Evolutionary conservation across 2,797 vertebrate species (phyloP).

Genomic region (Paguma larvata): DNA sequence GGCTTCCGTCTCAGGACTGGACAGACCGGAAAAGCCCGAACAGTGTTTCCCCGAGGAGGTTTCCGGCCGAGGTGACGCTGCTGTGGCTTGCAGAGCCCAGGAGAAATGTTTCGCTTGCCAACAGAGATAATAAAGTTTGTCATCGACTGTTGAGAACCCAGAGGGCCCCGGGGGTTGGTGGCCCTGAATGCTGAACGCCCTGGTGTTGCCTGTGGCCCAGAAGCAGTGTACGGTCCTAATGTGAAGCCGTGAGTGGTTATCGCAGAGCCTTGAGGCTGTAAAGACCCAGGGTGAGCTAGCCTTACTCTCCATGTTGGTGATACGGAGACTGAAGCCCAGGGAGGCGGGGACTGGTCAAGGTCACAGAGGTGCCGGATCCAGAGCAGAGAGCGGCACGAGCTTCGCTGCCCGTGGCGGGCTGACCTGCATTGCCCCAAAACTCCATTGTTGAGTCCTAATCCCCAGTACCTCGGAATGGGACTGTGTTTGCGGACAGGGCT

Average conservation of each 20-base stretch:
- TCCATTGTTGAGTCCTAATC: neutral
- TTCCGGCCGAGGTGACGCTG: rapidly evolving
- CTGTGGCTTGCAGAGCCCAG: neutral
- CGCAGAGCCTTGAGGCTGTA: neutral
- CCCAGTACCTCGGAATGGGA: neutral
- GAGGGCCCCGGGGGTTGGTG: neutral
- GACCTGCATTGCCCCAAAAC: rapidly evolving
- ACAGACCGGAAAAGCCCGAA: neutral
- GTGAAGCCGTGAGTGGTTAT: neutral
- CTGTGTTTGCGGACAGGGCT: neutral
- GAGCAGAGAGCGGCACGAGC: rapidly evolving
- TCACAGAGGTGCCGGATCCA: rapidly evolving
- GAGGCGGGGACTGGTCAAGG: rapidly evolving
- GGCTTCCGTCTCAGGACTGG: neutral
- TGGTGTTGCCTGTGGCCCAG: neutral
- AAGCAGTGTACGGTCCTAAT: neutral
- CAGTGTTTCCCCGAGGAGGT: rapidly evolving
- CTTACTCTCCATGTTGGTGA: rapidly evolving
- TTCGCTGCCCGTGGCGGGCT: rapidly evolving
- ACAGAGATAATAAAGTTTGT: neutral
- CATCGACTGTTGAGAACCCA: neutral
- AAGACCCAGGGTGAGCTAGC: no score
- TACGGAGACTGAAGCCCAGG: neutral
- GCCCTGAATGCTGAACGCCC: neutral
- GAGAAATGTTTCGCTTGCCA: neutral